These are phyloP conservation scores for Chrysoperla carnea DNA, from an alignment of 1,140 invertebrate species.

Conservation along the genomic window DNA sequence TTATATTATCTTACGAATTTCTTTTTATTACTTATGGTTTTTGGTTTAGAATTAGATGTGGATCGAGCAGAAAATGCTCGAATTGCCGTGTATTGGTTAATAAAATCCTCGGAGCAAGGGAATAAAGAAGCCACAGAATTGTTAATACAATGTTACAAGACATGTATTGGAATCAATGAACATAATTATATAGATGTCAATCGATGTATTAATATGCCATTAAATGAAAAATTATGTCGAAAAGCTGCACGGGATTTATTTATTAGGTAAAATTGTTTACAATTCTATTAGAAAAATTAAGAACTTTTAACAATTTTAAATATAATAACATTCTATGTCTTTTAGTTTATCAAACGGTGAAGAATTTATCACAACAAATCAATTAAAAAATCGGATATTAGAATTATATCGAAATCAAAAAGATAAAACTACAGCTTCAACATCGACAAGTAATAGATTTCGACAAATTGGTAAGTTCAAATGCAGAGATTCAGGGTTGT, in stretches of 20 bases:
- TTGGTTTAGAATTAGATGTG: constrained; percentile 30
- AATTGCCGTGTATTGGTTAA: constrained; percentile 69
- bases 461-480: constrained; percentile 13
- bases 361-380: constrained; percentile 68
- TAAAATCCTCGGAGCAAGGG: constrained; percentile 76
- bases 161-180: constrained; percentile 59
- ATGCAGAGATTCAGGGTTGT: too few relatives aligned
- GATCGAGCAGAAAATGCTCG: constrained; percentile 43
- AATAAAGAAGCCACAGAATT: constrained; percentile 69
- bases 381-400: constrained; percentile 47
- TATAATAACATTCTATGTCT: constrained; percentile 2
- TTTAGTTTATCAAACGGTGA: constrained; percentile 61
- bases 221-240: constrained; percentile 68
- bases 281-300: constrained; percentile 2
- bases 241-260: constrained; percentile 72
- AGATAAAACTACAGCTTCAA: constrained; percentile 1
- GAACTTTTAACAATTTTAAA: not conserved
- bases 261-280: constrained; percentile 42
- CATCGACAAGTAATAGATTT: constrained; percentile 12
- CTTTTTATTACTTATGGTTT: too few relatives aligned
- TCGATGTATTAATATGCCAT: constrained; percentile 61
- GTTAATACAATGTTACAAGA: constrained; percentile 57
- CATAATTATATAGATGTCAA: constrained; percentile 69
- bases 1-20: too few relatives aligned
- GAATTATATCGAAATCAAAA: constrained; percentile 35